Evolutionary conservation across 2,888 invertebrate species (phyloP).

Genomic region (Nysson spinosus): DNA sequence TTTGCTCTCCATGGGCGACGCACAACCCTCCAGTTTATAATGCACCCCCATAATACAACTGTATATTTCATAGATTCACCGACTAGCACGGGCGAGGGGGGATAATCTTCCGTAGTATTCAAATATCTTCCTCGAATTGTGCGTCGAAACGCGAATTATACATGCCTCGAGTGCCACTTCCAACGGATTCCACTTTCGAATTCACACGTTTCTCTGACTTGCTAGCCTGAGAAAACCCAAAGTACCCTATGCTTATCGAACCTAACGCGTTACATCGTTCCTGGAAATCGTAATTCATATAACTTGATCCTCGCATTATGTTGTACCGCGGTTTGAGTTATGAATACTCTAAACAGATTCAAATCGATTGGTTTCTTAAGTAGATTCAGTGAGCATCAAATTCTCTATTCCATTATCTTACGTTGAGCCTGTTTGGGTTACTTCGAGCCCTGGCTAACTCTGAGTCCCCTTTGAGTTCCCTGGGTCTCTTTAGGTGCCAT

Average conservation of each 20-base stretch:
- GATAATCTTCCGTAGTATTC: slow-evolving; percentile 52
- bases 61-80: slow-evolving; percentile 67
- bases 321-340: no score
- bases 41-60: slow-evolving; percentile 59
- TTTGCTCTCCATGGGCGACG: slow-evolving; percentile 49
- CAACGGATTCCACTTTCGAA: slow-evolving; percentile 38
- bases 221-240: slow-evolving; percentile 19
- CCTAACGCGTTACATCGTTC: slow-evolving; percentile 19
- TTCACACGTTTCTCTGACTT: slow-evolving; percentile 26
- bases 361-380: no score
- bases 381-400: no score
- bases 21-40: slow-evolving; percentile 57
- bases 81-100: slow-evolving; percentile 53
- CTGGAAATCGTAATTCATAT: no score
- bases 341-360: no score
- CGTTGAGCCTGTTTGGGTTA: no score
- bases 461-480: no score
- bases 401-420: no score
- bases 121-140: slow-evolving; percentile 52
- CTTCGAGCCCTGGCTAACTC: no score
- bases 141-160: slow-evolving; percentile 60
- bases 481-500: no score
- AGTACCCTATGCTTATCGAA: slow-evolving; percentile 21
- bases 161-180: slow-evolving; percentile 44
- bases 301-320: no score